Base-by-base conservation (phyloP, 2,888 invertebrate genomes). In the Nephrotoma appendiculata region DNA sequence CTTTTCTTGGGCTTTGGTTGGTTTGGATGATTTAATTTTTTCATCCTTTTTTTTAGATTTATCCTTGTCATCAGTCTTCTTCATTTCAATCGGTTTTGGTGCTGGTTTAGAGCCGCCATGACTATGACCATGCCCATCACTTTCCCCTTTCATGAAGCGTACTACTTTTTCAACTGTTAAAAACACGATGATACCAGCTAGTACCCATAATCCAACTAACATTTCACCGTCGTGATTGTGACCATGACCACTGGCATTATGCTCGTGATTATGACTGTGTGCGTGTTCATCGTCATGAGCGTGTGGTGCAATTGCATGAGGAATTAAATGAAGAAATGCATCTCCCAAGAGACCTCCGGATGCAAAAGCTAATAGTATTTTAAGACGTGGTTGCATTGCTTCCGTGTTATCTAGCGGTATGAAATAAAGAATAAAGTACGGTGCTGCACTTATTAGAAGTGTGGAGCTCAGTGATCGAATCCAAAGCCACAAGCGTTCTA, bases 301-400 rank as follows among this genome's bases (percentile, higher is more conserved):
- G 87, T 94, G 93, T 0, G 95, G 94, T 88, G 93, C 93, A 43
- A 95, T 94, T 85, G 99, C 98, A 92, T 99, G 99, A 0, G 99
- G 99, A 90, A 99, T 99, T 88, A 99, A 93, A 92, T 99, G 99
- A 6, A 99, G 93, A 91, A 99, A 99, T 0, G 99, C 99, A 93
- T 99, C 99, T 6, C 99, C 99, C 0, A 99, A 93, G 12, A 99
- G 93, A 85, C 99, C 98, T 83, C 98, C 98, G 1, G 98, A 98
- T 0, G 98, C 98, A 92, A 98, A 98, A 15, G 98, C 97, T 85
- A 98, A 92, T 86, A 98, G 93, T 87, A 99, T 94, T 92, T 99
- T 99, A 6, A 99, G 92, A 57, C 98, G 92, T 0, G 98, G 96
- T 91, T 97, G 95, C 91, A 97, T 96, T 89, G 96, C 95, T 87